Percentiles rank a stretch among this genome's conserved stretches.
phyloP scores from a whole-genome alignment of 2,797 vertebrate species.

The Falco cherrug region DNA sequence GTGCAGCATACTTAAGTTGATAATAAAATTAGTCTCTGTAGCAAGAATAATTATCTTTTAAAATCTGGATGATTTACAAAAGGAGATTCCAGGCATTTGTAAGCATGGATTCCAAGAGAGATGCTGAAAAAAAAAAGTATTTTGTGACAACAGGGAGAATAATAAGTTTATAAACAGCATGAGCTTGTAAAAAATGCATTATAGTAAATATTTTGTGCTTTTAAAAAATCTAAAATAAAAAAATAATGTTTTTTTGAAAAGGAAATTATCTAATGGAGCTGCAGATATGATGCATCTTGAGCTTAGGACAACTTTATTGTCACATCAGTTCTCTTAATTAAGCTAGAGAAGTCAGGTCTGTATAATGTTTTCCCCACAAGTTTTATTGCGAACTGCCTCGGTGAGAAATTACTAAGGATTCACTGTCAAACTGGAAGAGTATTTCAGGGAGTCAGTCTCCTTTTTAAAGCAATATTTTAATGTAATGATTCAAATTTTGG shows the following conservation, averaged over 20 bases:
- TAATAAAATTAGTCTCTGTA: background rate
- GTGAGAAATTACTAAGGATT: background rate
- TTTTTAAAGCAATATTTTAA: background rate
- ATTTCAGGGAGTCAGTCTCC: background rate
- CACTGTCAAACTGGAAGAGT: background rate
- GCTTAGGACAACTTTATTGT: background rate
- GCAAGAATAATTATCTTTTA: background rate
- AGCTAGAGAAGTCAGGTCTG: background rate
- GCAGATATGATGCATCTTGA: background rate
- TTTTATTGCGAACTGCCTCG: background rate
- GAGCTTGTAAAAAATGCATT: background rate
- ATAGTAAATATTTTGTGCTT: background rate
- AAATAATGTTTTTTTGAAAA: background rate
- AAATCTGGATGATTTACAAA: background rate
- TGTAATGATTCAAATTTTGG: background rate
- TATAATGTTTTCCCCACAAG: background rate
- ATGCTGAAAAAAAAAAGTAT: background rate
- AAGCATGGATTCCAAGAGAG: background rate
- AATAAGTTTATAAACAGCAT: background rate
- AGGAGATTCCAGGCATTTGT: background rate
- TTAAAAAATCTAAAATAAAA: background rate
- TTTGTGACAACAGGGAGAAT: background rate
- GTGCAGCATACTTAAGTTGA: background rate
- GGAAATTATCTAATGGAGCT: background rate
- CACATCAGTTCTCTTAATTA: background rate